A percentile compares a stretch with the other conserved stretches of the same genome.
Conservation (phyloP, 2,113 vertebrate species). For the Leiothrix lutea region DNA sequence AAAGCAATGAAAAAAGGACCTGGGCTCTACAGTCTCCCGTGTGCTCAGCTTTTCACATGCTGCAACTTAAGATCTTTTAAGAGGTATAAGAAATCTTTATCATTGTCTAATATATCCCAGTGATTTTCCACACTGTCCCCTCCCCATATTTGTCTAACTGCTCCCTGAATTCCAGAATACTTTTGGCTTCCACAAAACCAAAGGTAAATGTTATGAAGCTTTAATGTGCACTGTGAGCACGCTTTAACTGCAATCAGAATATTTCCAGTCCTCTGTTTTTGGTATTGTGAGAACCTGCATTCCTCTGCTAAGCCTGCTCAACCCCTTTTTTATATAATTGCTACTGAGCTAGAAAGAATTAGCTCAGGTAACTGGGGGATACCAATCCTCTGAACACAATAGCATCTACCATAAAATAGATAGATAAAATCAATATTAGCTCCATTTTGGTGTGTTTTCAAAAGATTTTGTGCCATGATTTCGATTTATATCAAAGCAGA, state of each 20-base stretch:
- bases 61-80: background rate
- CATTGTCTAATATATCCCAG: background rate
- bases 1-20: background rate
- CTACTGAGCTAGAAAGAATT: background rate
- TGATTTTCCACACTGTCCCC: background rate
- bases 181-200: background rate
- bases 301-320: background rate
- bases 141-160: background rate
- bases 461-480: background rate
- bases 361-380: background rate
- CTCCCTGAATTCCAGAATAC: background rate
- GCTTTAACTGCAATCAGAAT: background rate
- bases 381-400: background rate
- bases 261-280: background rate
- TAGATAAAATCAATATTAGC: background rate
- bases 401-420: background rate
- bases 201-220: background rate
- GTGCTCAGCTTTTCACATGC: background rate
- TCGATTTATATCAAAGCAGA: background rate
- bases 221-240: fast-evolving
- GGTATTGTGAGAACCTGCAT: background rate
- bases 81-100: background rate
- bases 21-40: background rate
- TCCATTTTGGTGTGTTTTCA: background rate
- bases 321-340: background rate